Percentiles rank a stretch among this genome's conserved stretches.
Conservation (phyloP, 2,888 invertebrate species). For the Lumbricus terrestris region DNA sequence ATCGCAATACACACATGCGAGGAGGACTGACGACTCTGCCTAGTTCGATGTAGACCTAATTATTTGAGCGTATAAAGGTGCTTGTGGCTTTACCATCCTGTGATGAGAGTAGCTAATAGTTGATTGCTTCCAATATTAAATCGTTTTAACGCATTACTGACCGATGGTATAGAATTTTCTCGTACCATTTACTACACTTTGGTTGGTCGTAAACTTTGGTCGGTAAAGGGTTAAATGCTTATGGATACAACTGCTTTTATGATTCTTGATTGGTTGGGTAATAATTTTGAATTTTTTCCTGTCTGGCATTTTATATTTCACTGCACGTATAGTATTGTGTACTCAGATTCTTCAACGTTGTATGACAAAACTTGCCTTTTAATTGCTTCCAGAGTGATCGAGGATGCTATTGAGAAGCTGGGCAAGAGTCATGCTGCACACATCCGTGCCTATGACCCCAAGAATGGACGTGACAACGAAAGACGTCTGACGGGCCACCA, state of each 20-base stretch:
- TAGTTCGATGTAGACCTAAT: background rate
- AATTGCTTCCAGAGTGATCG: constrained; percentile 73
- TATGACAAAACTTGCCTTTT: background rate
- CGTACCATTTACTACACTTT: too few relatives aligned
- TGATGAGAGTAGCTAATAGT: background rate
- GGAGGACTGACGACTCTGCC: background rate
- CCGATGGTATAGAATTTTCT: too few relatives aligned
- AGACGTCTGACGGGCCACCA: constrained; percentile 86
- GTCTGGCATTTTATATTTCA: background rate
- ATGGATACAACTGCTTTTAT: background rate
- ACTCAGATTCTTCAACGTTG: background rate
- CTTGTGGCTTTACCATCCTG: background rate
- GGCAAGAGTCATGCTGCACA: constrained; percentile 87
- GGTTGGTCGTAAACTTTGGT: too few relatives aligned
- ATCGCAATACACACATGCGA: too few relatives aligned
- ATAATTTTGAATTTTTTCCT: background rate
- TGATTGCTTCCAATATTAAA: background rate
- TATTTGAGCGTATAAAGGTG: background rate
- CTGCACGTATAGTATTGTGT: background rate
- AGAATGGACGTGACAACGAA: constrained; percentile 93
- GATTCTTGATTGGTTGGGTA: background rate
- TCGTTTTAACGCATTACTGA: too few relatives aligned
- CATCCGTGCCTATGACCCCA: constrained; percentile 93
- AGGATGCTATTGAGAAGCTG: constrained; percentile 91
- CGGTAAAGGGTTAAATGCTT: too few relatives aligned